Base-by-base conservation (phyloP, 2,888 invertebrate genomes). In the Pantelozetes paolii region DNA sequence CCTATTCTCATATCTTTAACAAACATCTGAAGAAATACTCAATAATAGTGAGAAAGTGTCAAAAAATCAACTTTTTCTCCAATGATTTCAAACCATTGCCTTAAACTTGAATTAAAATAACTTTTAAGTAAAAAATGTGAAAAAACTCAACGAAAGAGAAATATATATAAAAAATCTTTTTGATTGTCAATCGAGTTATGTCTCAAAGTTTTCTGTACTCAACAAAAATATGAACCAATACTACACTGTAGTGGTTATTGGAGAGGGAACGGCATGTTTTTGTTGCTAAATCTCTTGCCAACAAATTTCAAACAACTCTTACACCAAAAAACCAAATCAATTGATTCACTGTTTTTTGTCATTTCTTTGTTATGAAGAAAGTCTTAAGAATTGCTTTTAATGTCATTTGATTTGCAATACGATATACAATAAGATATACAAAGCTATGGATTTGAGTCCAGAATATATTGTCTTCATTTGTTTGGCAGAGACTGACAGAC, bases 391-490 rank as follows among this genome's bases (percentile, higher is more conserved):
- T 48, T 15, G 15, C 15, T 48, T n/a, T 48, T 48, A 48, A 48
- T 48, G 48, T 5, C 48, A 48, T 48, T n/a, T n/a, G n/a, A 48
- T 42, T 48, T 48, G 48, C 48, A 48, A 48, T 48, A 15, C 48
- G 48, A 48, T 48, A 48, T 48, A 48, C n/a, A 42, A n/a, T n/a
- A n/a, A n/a, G n/a, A n/a, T n/a, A n/a, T n/a, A n/a, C n/a, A n/a
- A n/a, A n/a, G n/a, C 9, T 36, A 8, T 36, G 36, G 5, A 36
- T 36, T 8, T 5, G 6, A 5, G 36, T 36, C 9, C 36, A 36
- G 36, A 36, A 48, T 48, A 48, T 48, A 48, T 48, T 48, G 18
- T n/a, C 15, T 48, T 48, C 48, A 48, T 48, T 48, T 48, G n/a
- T 48, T 48, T 48, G n/a, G 15, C 48, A 48, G 3, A n/a, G 15